Evolutionary conservation across 2,888 invertebrate species (phyloP).

Genomic region (Abrostola triplasia): DNA sequence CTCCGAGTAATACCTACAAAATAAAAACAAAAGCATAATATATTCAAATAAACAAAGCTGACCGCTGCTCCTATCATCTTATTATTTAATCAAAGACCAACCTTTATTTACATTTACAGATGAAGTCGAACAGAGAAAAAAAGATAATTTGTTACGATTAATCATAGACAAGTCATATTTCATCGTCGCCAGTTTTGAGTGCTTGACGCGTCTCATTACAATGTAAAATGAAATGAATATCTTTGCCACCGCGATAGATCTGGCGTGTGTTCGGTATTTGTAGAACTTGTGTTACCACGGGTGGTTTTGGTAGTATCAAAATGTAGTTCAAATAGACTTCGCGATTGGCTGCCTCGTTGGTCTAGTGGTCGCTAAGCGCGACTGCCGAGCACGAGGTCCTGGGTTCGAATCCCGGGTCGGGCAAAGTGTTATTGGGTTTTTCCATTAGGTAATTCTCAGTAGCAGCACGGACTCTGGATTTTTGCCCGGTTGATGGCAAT

Average conservation of each 20-base stretch:
- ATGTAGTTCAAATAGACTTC: no score
- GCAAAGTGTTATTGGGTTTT: no score
- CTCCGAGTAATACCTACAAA: neutral
- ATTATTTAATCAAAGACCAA: conserved; percentile 81
- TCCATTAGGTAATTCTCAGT: no score
- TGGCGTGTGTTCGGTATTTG: neutral
- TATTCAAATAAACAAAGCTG: conserved; percentile 70
- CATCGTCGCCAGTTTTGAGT: conserved; percentile 61
- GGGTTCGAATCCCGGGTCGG: no score
- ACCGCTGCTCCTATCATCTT: conserved; percentile 52
- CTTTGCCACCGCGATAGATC: conserved; percentile 56
- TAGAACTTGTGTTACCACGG: neutral
- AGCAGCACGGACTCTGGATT: no score
- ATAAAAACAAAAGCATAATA: conserved; percentile 30
- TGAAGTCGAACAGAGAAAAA: conserved; percentile 67
- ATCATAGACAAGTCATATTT: conserved; percentile 78
- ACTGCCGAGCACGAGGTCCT: no score
- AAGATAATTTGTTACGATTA: conserved; percentile 82
- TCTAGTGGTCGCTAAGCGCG: no score
- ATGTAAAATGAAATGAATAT: conserved; percentile 73
- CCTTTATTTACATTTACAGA: conserved; percentile 83
- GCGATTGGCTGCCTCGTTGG: no score
- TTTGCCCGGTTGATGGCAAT: no score
- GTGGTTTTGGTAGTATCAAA: neutral
- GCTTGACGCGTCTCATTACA: conserved; percentile 73